Conservation (phyloP, 2,797 vertebrate genomes). For the Limosa lapponica region DNA sequence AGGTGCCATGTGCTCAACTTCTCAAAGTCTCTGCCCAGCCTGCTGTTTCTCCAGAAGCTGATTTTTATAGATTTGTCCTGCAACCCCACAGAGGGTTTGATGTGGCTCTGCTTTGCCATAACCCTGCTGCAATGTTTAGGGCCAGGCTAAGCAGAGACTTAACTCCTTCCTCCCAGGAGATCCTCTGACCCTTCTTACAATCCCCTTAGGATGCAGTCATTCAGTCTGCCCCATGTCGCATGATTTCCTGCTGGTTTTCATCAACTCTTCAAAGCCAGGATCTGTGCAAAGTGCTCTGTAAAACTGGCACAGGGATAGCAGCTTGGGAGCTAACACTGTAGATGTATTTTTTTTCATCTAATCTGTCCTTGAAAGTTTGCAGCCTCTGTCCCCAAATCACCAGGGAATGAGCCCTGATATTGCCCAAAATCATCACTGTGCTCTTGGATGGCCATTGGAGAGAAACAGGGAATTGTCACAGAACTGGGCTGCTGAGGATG, state of each 20-base stretch:
- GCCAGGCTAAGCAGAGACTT: neutral
- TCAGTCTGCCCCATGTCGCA: fast-evolving
- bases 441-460: neutral
- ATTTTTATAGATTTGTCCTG: neutral
- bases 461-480: neutral
- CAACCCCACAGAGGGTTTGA: neutral
- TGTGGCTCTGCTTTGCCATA: neutral
- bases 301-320: neutral
- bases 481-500: neutral
- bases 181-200: neutral
- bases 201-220: neutral
- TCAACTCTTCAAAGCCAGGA: fast-evolving
- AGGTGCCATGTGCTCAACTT: neutral
- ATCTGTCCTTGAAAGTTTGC: neutral
- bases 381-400: neutral
- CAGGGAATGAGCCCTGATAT: neutral
- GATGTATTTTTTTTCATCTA: neutral
- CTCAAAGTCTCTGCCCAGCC: neutral
- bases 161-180: neutral
- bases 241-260: neutral
- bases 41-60: neutral
- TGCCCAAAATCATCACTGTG: neutral
- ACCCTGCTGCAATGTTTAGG: neutral
- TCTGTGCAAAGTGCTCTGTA: neutral
- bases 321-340: neutral